Conservation (phyloP, 2,113 vertebrate genomes). For the Bufo gargarizans region DNA sequence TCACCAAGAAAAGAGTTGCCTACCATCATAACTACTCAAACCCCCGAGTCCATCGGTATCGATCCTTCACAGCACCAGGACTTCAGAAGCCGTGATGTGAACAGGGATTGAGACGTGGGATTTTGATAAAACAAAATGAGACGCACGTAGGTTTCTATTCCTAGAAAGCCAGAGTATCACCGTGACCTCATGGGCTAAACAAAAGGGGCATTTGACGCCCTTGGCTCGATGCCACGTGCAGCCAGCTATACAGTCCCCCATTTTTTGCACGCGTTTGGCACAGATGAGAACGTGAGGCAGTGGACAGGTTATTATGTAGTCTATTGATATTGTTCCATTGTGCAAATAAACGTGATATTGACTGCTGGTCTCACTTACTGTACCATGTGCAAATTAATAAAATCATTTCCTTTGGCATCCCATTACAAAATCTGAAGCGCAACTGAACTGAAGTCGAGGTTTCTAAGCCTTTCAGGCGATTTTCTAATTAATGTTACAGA, state of each 20-base stretch:
- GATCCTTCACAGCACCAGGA: too few relatives aligned
- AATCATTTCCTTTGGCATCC: neutral
- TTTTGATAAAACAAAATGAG: too few relatives aligned
- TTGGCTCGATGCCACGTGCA: neutral
- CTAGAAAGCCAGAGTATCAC: too few relatives aligned
- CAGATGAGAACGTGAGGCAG: neutral
- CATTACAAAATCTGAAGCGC: slow-evolving; percentile 2
- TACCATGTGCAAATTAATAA: neutral
- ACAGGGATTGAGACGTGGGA: too few relatives aligned
- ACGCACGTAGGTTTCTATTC: too few relatives aligned
- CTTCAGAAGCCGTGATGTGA: too few relatives aligned
- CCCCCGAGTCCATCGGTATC: too few relatives aligned
- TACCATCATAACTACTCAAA: too few relatives aligned
- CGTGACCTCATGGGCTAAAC: too few relatives aligned
- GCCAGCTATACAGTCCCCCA: neutral
- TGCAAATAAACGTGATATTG: neutral
- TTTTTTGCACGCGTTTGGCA: neutral
- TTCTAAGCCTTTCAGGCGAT: neutral
- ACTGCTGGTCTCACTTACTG: neutral
- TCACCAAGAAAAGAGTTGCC: too few relatives aligned
- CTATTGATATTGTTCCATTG: neutral
- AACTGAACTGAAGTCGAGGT: neutral
- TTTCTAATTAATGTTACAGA: slow-evolving; percentile 37
- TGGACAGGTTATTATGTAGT: neutral
- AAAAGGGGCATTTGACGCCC: neutral